A percentile compares a stretch with the other conserved stretches of the same genome.
Conservation (phyloP, 2,797 vertebrate species). For the Phrynocephalus forsythii region DNA sequence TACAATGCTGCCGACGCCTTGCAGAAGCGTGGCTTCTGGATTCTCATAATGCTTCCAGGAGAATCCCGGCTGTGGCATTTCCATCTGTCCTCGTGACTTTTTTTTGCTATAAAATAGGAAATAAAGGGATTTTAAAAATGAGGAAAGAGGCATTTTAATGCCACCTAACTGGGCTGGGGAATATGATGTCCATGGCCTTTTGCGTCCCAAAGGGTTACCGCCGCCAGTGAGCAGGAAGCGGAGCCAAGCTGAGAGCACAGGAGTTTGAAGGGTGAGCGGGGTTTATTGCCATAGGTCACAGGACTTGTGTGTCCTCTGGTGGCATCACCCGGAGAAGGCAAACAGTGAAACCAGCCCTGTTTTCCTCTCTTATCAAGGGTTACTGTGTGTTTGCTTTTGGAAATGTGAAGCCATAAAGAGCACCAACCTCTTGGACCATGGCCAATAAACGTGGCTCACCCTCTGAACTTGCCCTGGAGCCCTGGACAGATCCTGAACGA, state of each 20-base stretch:
- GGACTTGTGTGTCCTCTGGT: too few relatives aligned
- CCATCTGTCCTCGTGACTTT: background rate
- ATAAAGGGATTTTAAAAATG: too few relatives aligned
- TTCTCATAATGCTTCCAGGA: background rate
- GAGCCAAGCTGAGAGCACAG: background rate
- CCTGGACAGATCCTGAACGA: background rate
- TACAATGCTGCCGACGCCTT: background rate
- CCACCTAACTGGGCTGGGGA: too few relatives aligned
- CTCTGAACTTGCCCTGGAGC: background rate
- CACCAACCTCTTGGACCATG: background rate
- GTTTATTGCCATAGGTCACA: too few relatives aligned
- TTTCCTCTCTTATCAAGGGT: background rate
- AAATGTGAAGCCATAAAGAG: rapidly evolving
- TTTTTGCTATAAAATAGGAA: rapidly evolving
- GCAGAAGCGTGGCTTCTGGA: background rate
- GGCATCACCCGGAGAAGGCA: too few relatives aligned
- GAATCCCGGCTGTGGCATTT: conserved; percentile 1
- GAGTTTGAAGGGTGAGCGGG: too few relatives aligned
- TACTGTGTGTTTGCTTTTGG: background rate
- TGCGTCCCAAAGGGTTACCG: background rate
- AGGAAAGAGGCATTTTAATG: background rate
- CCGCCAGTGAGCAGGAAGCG: background rate
- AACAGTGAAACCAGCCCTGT: too few relatives aligned
- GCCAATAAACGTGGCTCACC: background rate
- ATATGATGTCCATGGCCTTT: background rate